Evolutionary conservation across 2,888 invertebrate genomes (phyloP).

Genomic region (Polydrusus tereticollis): DNA sequence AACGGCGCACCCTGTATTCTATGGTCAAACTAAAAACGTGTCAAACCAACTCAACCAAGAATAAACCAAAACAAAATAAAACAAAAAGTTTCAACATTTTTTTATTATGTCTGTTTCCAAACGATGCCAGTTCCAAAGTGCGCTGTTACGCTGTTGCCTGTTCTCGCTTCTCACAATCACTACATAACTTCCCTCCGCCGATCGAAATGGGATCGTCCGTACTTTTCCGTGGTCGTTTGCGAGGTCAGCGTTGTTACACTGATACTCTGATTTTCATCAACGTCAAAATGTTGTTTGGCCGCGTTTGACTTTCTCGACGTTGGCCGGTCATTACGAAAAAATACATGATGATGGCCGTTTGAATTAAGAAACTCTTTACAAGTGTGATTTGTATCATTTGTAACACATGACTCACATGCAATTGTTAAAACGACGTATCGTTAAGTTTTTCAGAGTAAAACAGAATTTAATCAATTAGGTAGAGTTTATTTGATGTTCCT

Average conservation of each 20-base stretch:
- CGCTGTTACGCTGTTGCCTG: constrained; percentile 6
- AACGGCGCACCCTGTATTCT: neutral
- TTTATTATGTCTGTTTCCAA: neutral
- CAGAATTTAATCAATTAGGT: too few species aligned
- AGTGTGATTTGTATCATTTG: neutral
- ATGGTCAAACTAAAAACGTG: neutral
- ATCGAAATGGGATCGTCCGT: constrained; percentile 15
- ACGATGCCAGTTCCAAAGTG: neutral
- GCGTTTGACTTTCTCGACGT: neutral
- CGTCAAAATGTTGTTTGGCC: too few species aligned
- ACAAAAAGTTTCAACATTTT: constrained; percentile 6
- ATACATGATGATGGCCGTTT: neutral
- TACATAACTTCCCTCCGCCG: constrained; percentile 6
- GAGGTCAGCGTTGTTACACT: constrained; percentile 13
- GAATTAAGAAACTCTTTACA: neutral
- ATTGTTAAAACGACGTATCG: neutral
- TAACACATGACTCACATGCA: neutral
- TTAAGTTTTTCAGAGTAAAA: too few species aligned
- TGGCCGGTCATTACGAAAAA: neutral
- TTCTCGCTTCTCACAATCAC: neutral
- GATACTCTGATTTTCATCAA: neutral
- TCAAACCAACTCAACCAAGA: neutral
- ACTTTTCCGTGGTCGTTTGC: constrained; percentile 9
- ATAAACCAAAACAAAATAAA: neutral
- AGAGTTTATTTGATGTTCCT: too few species aligned